Evolutionary conservation across 2,113 vertebrate species (phyloP), one percentile per base, ranked within the genome.

Genomic region (Herpailurus yagouaroundi): DNA sequence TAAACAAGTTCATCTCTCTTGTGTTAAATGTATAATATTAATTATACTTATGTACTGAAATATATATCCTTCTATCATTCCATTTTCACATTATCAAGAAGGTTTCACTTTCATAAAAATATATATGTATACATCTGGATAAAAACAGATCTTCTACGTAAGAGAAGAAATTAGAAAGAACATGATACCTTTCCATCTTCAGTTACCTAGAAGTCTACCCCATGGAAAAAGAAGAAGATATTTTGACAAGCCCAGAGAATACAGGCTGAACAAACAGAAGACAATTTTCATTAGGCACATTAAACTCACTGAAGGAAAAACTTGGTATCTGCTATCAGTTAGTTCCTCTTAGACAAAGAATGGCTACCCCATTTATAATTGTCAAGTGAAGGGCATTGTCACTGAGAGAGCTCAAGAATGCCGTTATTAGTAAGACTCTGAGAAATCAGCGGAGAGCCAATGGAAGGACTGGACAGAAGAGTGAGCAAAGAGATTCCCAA

Each of bases 1-100:
- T 6, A 33, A 96, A 92, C 66, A 98, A 96, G 89, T 94, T 89
- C 71, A 80, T 85, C 81, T 36, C 18, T 83, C 55, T 94, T 91
- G 73, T 84, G 81, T 93, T 94, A 95, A 94, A 84, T 23, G 29
- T 33, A 79, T 91, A 89, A 86, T 94, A 96, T 89, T 95, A 71
- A 95, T 55, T 79, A 55, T 57, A 94, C 66, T 76, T 94, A 45
- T 52, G 31, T 84, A 33, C 29, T 90, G 31, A 97, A 91, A 86
- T 97, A 48, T 21, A n/a, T 63, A 55, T 89, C 14, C 23, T 81
- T 74, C 64, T 36, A 93, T 86, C 45, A 73, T 92, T 69, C 14
- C 57, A 31, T 55, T 92, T 97, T 93, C 14, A 88, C 79, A 82
- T 85, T 33, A 91, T 74, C 48, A 92, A 79, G n/a, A 86, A 90